phyloP scores from a whole-genome alignment of 2,113 vertebrate genomes.

The Nipponia nippon region DNA sequence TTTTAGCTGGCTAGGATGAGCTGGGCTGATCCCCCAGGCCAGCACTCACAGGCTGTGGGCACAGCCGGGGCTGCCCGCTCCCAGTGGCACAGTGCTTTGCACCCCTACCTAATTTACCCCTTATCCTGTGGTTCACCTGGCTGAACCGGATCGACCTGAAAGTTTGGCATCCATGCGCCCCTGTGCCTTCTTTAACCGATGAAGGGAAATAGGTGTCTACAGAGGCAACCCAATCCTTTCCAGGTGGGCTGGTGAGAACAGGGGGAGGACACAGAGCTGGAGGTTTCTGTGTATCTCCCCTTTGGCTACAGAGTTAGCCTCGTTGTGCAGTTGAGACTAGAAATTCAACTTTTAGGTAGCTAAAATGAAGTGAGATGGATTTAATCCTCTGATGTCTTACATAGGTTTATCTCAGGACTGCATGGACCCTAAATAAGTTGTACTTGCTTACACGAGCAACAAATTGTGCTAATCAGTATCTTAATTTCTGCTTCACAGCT shows the following conservation, averaged over 20 bases:
- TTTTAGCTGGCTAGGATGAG: not conserved
- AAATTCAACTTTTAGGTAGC: not conserved
- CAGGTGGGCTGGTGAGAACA: not conserved
- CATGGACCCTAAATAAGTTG: not conserved
- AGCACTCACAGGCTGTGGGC: fast-evolving
- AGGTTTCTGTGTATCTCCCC: not conserved
- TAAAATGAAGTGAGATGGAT: not conserved
- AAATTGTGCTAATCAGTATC: not conserved
- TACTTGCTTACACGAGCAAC: not conserved
- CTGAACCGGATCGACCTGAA: not conserved
- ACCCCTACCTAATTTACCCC: not conserved
- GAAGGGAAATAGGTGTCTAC: not conserved
- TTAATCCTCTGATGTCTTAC: not conserved
- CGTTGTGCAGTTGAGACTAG: not conserved
- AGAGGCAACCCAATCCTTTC: not conserved
- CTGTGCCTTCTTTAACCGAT: not conserved
- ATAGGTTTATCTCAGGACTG: not conserved
- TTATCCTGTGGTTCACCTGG: not conserved
- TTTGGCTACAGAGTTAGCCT: not conserved
- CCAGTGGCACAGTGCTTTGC: fast-evolving
- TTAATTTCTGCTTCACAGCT: not conserved
- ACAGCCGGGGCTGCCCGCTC: fast-evolving
- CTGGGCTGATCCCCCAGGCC: not conserved
- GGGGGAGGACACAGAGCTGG: not conserved
- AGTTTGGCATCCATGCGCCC: not conserved